Conservation (phyloP, 2,113 vertebrate genomes). For the Siniperca knerii region DNA sequence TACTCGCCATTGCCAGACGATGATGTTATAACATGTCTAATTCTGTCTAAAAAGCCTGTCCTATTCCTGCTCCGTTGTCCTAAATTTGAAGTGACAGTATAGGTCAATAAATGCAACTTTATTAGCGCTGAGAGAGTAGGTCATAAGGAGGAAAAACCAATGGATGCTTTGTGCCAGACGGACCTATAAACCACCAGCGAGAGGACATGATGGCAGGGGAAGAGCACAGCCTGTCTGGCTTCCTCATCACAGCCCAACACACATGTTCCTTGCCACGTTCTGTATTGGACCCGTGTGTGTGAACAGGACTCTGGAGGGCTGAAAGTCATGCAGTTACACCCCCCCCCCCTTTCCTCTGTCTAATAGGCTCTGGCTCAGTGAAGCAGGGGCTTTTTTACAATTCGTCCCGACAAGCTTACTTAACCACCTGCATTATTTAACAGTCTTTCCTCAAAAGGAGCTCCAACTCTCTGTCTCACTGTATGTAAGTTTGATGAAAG, state of each 20-base stretch:
- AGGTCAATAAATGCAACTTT: constrained; percentile 36
- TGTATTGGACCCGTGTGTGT: constrained; percentile 43
- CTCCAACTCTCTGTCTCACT: constrained; percentile 34
- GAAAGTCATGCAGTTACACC: constrained; percentile 43
- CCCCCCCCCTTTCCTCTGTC: background rate
- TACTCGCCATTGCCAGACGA: constrained; percentile 1
- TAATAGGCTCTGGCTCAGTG: constrained; percentile 63
- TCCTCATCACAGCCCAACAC: background rate
- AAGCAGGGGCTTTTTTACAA: constrained; percentile 67
- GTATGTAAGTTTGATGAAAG: constrained; percentile 54
- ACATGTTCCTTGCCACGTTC: constrained; percentile 46
- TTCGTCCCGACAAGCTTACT: constrained; percentile 75
- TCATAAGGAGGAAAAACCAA: background rate
- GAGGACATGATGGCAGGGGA: constrained; percentile 11
- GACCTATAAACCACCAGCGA: constrained; percentile 28
- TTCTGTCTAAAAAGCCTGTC: background rate
- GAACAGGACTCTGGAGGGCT: constrained; percentile 53
- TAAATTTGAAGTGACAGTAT: constrained; percentile 13
- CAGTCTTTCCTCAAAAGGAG: constrained; percentile 64
- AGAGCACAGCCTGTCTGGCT: constrained; percentile 18
- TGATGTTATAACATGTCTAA: constrained; percentile 19
- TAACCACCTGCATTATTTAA: constrained; percentile 82
- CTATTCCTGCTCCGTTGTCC: background rate
- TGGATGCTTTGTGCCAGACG: constrained; percentile 14
- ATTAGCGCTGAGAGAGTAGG: constrained; percentile 17